phyloP scores from a whole-genome alignment of 2,888 invertebrate genomes.

The Saturnia japonica region DNA sequence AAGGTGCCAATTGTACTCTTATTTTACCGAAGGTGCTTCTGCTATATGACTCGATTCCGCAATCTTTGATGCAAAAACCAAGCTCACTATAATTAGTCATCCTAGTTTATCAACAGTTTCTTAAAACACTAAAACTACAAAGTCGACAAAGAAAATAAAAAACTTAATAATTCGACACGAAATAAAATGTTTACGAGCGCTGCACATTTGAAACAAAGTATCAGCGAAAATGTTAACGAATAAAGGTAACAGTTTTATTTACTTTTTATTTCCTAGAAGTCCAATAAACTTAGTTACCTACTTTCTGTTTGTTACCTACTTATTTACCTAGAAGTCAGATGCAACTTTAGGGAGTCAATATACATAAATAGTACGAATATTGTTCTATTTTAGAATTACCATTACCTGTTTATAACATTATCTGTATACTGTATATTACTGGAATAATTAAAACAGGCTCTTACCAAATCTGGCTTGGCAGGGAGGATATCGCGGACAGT shows the following conservation, averaged over 20 bases:
- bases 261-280: conserved; percentile 5
- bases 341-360: neutral
- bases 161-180: conserved; percentile 8
- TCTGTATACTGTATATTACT: no score
- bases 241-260: conserved; percentile 10
- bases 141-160: neutral
- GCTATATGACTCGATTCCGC: neutral
- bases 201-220: conserved; percentile 13
- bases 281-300: neutral
- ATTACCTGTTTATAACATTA: neutral
- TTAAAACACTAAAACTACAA: neutral
- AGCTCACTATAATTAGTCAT: neutral
- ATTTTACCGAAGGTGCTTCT: no score
- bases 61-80: neutral
- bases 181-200: conserved; percentile 14
- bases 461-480: no score
- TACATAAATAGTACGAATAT: neutral
- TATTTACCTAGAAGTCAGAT: neutral
- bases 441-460: no score
- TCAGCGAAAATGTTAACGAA: conserved; percentile 13
- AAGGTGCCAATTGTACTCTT: no score
- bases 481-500: no score
- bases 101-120: neutral
- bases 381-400: neutral
- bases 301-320: neutral